phyloP scores from a whole-genome alignment of 2,797 vertebrate genomes.

The Staurois parvus region DNA sequence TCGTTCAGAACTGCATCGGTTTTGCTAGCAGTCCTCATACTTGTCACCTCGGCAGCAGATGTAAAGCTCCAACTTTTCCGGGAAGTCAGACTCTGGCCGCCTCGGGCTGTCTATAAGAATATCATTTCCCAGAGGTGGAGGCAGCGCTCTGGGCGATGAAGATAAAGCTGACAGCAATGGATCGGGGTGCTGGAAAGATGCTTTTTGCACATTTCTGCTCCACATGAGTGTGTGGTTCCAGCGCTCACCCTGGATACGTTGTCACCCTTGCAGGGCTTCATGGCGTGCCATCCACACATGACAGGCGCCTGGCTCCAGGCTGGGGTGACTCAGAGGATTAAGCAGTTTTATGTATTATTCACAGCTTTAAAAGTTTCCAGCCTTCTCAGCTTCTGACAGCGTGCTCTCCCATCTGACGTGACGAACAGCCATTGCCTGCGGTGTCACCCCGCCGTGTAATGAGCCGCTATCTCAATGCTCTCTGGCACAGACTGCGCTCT shows the following conservation, averaged over 20 bases:
- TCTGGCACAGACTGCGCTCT: too few relatives aligned
- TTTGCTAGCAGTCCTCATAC: neutral
- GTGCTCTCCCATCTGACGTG: neutral
- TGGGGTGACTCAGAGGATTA: neutral
- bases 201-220: neutral
- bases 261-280: constrained; percentile 1
- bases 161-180: constrained; percentile 12
- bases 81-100: constrained; percentile 1
- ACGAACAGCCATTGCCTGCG: neutral
- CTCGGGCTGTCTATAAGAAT: constrained; percentile 30
- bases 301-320: constrained; percentile 3
- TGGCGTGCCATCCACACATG: neutral
- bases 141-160: constrained; percentile 16
- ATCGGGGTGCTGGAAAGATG: constrained; percentile 18
- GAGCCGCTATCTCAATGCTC: neutral
- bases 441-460: neutral
- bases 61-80: neutral
- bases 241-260: too few relatives aligned
- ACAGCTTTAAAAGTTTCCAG: too few relatives aligned
- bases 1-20: neutral
- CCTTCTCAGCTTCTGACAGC: neutral
- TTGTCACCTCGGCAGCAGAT: constrained; percentile 8
- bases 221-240: neutral
- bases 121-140: constrained; percentile 21
- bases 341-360: neutral